Base-by-base conservation (phyloP, 2,888 invertebrate genomes). In the Brenthis ino region DNA sequence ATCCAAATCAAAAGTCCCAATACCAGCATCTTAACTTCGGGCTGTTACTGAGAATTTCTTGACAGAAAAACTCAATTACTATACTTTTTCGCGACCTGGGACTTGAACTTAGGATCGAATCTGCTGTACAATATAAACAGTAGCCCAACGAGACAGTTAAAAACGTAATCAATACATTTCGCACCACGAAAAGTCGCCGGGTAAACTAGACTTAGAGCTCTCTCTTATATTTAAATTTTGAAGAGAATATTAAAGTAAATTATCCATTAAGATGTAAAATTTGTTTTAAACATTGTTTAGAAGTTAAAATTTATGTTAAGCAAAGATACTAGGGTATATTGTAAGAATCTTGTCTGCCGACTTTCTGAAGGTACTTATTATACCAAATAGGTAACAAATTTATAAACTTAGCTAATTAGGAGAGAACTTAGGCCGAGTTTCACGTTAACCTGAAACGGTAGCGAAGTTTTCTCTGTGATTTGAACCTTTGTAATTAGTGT, bases 361-460 rank as follows among this genome's bases (percentile, higher is more conserved):
- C 79, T 84, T 82, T 80, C 75, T 76, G 74, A n/a, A 81, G 80
- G 83, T 82, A 87, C 84, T 89, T 89, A 86, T 87, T 88, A 87
- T 89, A 89, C 85, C 88, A 89, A 89, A 89, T 89, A 88, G 87
- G 89, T 85, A 89, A 87, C 89, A 89, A 89, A 88, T 89, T 90
- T 88, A 86, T 84, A 89, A 90, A 89, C 83, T 89, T 88, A 84
- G 82, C 85, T 89, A 90, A 89, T 90, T 89, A 89, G 84, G 80
- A 79, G 81, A 80, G 80, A 80, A 82, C 83, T 80, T 72, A 81
- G 81, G 81, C 82, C 76, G 80, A 85, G 85, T 87, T 89, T 87
- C 85, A 86, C 87, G 85, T 88, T 89, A 86, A 82, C 86, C 74
- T 83, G 77, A 20, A 79, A 86, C 82, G 82, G 83, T 83, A 81